These are phyloP conservation scores for Hippopotamus amphibius DNA, from an alignment of 2,113 vertebrate species.

Conservation along the genomic window DNA sequence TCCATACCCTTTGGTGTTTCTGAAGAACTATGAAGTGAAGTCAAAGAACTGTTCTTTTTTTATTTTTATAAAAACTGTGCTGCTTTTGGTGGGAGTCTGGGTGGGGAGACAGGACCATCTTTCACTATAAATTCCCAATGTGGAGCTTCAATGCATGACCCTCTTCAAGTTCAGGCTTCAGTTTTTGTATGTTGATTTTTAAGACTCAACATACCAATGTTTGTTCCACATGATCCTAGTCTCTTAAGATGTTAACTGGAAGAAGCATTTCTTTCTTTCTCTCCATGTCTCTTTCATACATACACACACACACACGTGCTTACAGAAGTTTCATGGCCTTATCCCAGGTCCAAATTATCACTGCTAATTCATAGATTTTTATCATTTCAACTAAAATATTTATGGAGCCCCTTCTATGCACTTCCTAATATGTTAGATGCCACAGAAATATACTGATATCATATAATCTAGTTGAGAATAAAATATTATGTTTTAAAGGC, in stretches of 20 bases:
- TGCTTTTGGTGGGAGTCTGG: neutral
- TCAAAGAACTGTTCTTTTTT: neutral
- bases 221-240: neutral
- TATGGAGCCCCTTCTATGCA: neutral
- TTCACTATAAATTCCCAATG: neutral
- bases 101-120: neutral
- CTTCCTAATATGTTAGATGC: neutral
- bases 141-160: neutral
- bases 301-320: accelerated
- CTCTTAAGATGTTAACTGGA: neutral
- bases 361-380: neutral
- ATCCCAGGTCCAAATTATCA: neutral
- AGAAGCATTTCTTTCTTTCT: neutral
- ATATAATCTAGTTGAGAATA: neutral
- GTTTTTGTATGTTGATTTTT: neutral
- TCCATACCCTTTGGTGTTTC: neutral
- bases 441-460: neutral
- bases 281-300: neutral
- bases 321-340: neutral
- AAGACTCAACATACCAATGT: neutral
- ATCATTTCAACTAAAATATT: conserved; percentile 19
- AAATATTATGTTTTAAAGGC: conserved; percentile 24
- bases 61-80: neutral
- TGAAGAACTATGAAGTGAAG: neutral
- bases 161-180: neutral